Base-by-base conservation (phyloP, 2,113 vertebrate species). In the Ascaphus truei region DNA sequence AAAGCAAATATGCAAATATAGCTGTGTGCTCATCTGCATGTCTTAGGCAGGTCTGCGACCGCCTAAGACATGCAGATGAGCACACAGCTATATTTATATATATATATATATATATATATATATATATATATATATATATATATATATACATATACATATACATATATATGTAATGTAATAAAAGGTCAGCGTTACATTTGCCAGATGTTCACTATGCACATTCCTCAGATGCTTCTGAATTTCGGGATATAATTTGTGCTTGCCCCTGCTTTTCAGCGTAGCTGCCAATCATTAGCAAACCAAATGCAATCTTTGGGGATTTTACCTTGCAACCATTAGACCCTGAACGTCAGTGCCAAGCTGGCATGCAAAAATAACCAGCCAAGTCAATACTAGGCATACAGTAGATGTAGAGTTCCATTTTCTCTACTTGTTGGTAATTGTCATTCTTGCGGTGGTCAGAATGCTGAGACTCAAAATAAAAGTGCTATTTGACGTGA, bases 141-240 rank as follows among this genome's bases (percentile, higher is more conserved):
- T n/a, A n/a, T n/a, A n/a, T n/a, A n/a, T n/a, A n/a, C n/a, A n/a
- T n/a, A n/a, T n/a, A n/a, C n/a, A 66, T 60, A 77, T 51, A 52
- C 15, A 31, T 57, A 31, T n/a, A n/a, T n/a, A n/a, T 59, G 20
- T 29, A 30, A 68, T 52, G 67, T 20, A 61, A 52, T 61, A 78
- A 68, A 74, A 67, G 3, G 41, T 67, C 9, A 57, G 62, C 77
- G 69, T 77, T 74, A 64, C 5, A 10, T 52, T 41, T 29, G 11
- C 72, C 39, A 75, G 25, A 68, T 67, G 48, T 74, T 30, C 1
- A 31, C 62, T 45, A 39, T 68, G 31, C 45, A 61, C 20, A 71
- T 71, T 55, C 52, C 72, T 37, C 36, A 6, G 53, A 16, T 55
- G 9, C 68, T 71, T 36, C 10, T 62, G 62, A 37, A 22, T 74